Base-by-base conservation (phyloP, 2,797 vertebrate genomes). In the Lates japonicus region DNA sequence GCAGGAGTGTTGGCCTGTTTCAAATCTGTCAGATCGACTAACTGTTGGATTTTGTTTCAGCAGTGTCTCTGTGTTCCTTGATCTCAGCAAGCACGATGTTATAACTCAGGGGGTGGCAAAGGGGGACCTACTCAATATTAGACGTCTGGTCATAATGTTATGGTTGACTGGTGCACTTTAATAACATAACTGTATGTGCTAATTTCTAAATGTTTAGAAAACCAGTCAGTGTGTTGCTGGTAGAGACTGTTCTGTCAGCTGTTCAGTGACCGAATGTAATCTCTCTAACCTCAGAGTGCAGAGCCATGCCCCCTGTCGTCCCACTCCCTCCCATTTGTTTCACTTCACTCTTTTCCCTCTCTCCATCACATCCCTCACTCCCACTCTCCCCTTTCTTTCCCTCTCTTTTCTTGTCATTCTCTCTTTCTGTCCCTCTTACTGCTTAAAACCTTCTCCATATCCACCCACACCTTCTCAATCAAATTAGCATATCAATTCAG, bases 401-500 rank as follows among this genome's bases (percentile, higher is more conserved):
- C 61, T 83, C 82, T 72, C 70, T 74, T 81, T 87, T 76, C 76
- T 78, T 87, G 80, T 87, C 85, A 83, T 78, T 88, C 87, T 86
- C 80, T 75, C 83, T 81, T 70, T 87, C 87, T 42, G 87, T 87
- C 82, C 82, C 81, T 79, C 80, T 86, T 42, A 48, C 88, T 81
- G 88, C 90, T 88, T 88, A 89, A 90, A 93, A 85, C 82, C 83
- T 73, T 90, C 93, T 93, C 93, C 82, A 87, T 90, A 92, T 94
- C 94, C 94, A 87, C 95, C 95, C 91, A 93, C 94, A 84, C 70
- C 80, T 90, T 86, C 86, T 89, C 91, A 88, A 90, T 94, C 86
- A 92, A 92, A 95, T 95, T 95, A 94, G 90, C 92, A 94, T 94
- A 93, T 95, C 90, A 94, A 92, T 93, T 92, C 88, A 90, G 91